Conservation (phyloP, 1,140 invertebrate genomes). For the Drepana arcuata region DNA sequence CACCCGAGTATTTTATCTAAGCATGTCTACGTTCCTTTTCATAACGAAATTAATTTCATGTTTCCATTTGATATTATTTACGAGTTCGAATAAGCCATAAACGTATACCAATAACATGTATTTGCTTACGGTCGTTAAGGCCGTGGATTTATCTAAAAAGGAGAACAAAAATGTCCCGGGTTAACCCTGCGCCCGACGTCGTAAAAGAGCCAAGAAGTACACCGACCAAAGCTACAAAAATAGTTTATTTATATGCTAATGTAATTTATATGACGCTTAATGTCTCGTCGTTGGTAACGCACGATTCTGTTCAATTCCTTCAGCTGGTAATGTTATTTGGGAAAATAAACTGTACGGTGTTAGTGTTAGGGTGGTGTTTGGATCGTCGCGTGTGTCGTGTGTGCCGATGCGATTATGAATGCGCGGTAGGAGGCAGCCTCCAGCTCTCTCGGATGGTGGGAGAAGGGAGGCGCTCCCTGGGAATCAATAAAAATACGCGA, state of each 20-base stretch:
- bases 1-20: slow-evolving; percentile 21
- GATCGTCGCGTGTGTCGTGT: slow-evolving; percentile 30
- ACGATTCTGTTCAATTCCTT: slow-evolving; percentile 64
- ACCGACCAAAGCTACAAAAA: slow-evolving; percentile 55
- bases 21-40: slow-evolving; percentile 31
- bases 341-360: slow-evolving; percentile 30
- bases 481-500: slow-evolving; percentile 71
- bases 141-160: slow-evolving; percentile 65
- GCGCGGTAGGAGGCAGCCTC: slow-evolving; percentile 66
- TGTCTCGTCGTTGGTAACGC: slow-evolving; percentile 67
- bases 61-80: slow-evolving; percentile 63
- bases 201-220: slow-evolving; percentile 52
- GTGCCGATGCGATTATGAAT: slow-evolving; percentile 69
- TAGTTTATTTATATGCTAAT: slow-evolving; percentile 73
- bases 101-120: slow-evolving; percentile 63
- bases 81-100: slow-evolving; percentile 64
- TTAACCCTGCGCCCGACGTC: slow-evolving; percentile 50
- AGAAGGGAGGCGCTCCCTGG: slow-evolving; percentile 35
- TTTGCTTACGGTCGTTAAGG: slow-evolving; percentile 63
- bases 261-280: slow-evolving; percentile 72
- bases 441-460: slow-evolving; percentile 48
- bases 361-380: slow-evolving; percentile 42
- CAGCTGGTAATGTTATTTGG: slow-evolving; percentile 12
- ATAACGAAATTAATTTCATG: slow-evolving; percentile 65
- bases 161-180: slow-evolving; percentile 58